Evolutionary conservation across 2,797 vertebrate genomes (phyloP), one percentile per base, ranked within the genome.

Genomic region (Epinephelus coioides): DNA sequence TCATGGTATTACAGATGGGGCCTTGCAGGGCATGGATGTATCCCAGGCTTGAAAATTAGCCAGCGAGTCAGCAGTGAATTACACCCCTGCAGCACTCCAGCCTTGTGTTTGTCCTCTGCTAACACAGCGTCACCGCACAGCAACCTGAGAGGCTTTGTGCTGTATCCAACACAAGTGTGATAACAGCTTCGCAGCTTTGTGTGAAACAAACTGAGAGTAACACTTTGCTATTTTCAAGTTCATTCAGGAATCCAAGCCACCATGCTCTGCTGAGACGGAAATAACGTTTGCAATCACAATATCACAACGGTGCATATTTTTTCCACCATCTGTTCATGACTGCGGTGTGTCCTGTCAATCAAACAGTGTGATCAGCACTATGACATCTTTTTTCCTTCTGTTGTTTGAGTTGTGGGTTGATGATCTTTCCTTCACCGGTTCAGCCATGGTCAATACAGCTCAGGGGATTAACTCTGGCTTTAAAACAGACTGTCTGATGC

Each of bases 41-140:
- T 75, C 72, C 2, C 0, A 80, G 75, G 69, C 73, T 81, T 88
- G 76, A 81, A 76, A 80, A 86, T 88, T 66, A 89, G 77, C 87
- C 79, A 72, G 60, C 50, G 27, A 80, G 55, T 87, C 84, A 49
- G 82, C 43, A 18, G 73, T 56, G 79, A 76, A 73, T 81, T 78
- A 73, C 51, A 50, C 40, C 78, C 83, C 72, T 55, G 81, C 72
- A 61, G 84, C 78, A 2, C 60, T 61, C 21, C 10, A 7, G 72
- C 40, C 59, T 53, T 59, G 8, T 61, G 51, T 87, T 77, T 64
- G 85, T 68, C 71, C 53, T 76, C 46, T 60, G 15, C 27, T 38
- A 30, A 64, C 67, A 19, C 76, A 21, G 51, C 14, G 14, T 59
- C 50, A 30, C 38, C 59, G 46, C 74, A 2, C 17, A 15, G 70